Conservation (phyloP, 64 coral and sea anemone genomes). For the Porites australiensis region DNA sequence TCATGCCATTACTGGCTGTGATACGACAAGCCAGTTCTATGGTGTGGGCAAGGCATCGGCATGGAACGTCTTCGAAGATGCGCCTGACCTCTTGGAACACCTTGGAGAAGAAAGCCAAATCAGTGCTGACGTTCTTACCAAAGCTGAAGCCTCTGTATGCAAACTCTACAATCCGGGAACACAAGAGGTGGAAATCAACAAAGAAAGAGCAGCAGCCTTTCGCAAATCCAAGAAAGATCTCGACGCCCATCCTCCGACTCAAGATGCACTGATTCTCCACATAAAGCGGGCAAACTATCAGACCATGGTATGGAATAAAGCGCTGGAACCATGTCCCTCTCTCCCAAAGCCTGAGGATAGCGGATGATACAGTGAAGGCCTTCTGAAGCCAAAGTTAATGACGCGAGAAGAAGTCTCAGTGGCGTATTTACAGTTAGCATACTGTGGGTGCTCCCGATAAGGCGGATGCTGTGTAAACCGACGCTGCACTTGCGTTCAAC, state of each 20-base stretch:
- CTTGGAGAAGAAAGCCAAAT: constrained; percentile 14
- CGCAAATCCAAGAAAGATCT: constrained; percentile 65
- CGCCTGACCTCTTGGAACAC: constrained; percentile 24
- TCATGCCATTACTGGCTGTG: constrained; percentile 56
- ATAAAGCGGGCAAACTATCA: constrained; percentile 17
- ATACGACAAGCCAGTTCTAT: constrained; percentile 69
- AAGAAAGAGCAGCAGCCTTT: constrained; percentile 65
- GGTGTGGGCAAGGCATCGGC: constrained; percentile 58
- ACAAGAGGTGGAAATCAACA: constrained; percentile 42
- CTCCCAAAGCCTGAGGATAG: constrained; percentile 30
- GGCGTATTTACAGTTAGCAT: too few species aligned
- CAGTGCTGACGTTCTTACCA: too few species aligned
- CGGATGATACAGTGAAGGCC: constrained; percentile 11
- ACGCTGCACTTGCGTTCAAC: too few species aligned
- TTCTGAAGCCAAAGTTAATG: too few species aligned
- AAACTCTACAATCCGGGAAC: neutral
- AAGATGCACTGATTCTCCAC: neutral
- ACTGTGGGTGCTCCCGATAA: too few species aligned
- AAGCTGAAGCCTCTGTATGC: too few species aligned
- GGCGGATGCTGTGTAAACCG: too few species aligned
- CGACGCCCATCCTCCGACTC: constrained; percentile 35
- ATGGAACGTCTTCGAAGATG: constrained; percentile 13
- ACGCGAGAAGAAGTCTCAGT: too few species aligned
- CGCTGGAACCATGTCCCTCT: constrained; percentile 2
- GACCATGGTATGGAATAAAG: constrained; percentile 46